These are phyloP conservation scores for Riptortus pedestris DNA, from an alignment of 1,140 invertebrate species.

Conservation along the genomic window DNA sequence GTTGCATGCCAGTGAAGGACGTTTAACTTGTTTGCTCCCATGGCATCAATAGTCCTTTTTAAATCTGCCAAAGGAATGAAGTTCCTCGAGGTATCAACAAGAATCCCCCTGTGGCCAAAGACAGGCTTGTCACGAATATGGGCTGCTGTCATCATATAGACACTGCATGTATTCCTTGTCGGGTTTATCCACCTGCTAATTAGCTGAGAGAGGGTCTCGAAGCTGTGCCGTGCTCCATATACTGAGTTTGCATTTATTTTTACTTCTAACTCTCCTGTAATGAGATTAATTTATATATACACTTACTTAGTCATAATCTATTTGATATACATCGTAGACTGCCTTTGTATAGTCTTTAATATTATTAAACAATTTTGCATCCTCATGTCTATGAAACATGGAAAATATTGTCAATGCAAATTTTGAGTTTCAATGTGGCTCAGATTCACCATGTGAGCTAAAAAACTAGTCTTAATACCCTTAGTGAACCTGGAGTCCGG, in stretches of 20 bases:
- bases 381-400: too few relatives aligned
- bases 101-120: slow-evolving; percentile 50
- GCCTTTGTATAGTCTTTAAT: too few relatives aligned
- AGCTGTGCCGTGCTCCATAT: slow-evolving; percentile 62
- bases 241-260: slow-evolving; percentile 52
- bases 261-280: slow-evolving; percentile 35
- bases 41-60: slow-evolving; percentile 60
- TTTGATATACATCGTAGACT: too few relatives aligned
- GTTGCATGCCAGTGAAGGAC: slow-evolving; percentile 78
- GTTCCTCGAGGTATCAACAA: slow-evolving; percentile 66
- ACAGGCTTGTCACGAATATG: slow-evolving; percentile 37
- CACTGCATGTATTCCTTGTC: neutral
- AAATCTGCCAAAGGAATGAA: slow-evolving; percentile 58
- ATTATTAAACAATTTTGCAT: too few relatives aligned
- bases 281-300: too few relatives aligned
- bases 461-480: too few relatives aligned
- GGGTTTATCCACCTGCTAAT: slow-evolving; percentile 31
- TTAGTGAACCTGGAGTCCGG: too few relatives aligned
- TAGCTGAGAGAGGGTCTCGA: slow-evolving; percentile 64
- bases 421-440: too few relatives aligned
- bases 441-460: too few relatives aligned
- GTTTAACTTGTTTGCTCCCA: slow-evolving; percentile 71
- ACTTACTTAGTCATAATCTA: too few relatives aligned
- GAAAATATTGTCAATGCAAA: too few relatives aligned
- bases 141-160: slow-evolving; percentile 37